Evolutionary conservation across 2,888 invertebrate genomes (phyloP).

Genomic region (Tachina grossa): DNA sequence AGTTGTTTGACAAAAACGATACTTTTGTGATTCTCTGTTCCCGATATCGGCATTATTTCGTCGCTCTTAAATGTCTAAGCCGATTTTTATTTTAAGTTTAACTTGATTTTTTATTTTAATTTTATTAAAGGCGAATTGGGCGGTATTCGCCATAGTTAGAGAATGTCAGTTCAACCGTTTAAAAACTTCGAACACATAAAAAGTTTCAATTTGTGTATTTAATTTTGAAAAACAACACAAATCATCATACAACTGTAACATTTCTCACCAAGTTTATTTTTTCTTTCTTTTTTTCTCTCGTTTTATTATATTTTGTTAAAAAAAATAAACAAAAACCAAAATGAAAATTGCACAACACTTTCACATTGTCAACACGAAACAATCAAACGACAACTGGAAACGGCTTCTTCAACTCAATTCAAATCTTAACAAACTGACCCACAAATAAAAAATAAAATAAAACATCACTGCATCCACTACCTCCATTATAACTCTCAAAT

Average conservation of each 20-base stretch:
- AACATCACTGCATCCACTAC: constrained; percentile 16
- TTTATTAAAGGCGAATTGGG: no score
- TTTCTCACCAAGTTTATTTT: constrained; percentile 71
- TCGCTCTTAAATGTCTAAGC: no score
- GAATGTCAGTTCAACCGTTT: no score
- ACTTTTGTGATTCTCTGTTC: no score
- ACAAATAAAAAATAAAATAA: not conserved
- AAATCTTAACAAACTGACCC: constrained; percentile 45
- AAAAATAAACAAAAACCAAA: constrained; percentile 31
- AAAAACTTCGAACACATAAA: no score
- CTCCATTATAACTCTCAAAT: not conserved
- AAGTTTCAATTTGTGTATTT: not conserved
- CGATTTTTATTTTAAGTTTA: no score
- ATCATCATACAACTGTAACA: constrained; percentile 28
- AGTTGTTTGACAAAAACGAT: no score
- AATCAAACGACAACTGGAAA: constrained; percentile 64
- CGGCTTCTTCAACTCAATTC: constrained; percentile 64
- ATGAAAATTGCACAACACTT: constrained; percentile 62
- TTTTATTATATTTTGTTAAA: constrained; percentile 34
- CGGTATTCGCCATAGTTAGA: no score
- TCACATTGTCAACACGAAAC: constrained; percentile 58
- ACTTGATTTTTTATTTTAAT: no score
- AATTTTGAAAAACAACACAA: constrained; percentile 10
- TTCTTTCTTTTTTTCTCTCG: constrained; percentile 70
- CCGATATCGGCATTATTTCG: no score